Evolutionary conservation across 2,797 vertebrate genomes (phyloP).

Genomic region (Ctenochaetus hawaiiensis): DNA sequence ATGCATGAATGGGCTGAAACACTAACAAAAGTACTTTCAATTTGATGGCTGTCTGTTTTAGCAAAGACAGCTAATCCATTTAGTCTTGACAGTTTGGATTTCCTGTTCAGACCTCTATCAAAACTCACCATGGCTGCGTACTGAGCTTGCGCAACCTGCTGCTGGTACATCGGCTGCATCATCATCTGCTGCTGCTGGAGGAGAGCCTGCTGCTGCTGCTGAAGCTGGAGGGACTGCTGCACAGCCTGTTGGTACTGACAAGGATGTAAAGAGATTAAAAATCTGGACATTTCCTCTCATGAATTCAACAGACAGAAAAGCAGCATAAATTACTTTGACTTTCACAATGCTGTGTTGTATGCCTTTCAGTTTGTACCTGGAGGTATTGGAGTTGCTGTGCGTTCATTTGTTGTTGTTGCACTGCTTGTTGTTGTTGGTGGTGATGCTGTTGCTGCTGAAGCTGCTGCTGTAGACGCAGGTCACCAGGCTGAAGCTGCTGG

Average conservation of each 20-base stretch:
- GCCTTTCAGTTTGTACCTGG: conserved; percentile 83
- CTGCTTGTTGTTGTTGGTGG: conserved; percentile 87
- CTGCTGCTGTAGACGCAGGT: conserved; percentile 93
- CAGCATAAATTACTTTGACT: neutral
- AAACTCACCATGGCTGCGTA: conserved; percentile 92
- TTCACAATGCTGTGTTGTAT: neutral
- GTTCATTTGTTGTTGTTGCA: conserved; percentile 72
- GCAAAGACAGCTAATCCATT: neutral
- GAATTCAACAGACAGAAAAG: neutral
- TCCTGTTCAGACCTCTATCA: neutral
- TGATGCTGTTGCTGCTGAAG: conserved; percentile 85
- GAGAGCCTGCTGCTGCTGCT: conserved; percentile 84
- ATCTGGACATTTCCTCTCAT: neutral
- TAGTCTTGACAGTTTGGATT: neutral
- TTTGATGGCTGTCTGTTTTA: conserved; percentile 9
- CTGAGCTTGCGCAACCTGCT: conserved; percentile 82
- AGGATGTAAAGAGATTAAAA: neutral
- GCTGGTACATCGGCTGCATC: conserved; percentile 89
- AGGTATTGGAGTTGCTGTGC: conserved; percentile 89
- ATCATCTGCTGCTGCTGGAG: conserved; percentile 82
- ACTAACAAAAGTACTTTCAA: conserved; percentile 11
- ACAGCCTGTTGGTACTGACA: conserved; percentile 81
- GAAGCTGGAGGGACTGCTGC: conserved; percentile 82
- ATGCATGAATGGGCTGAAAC: neutral
- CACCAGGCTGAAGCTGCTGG: conserved; percentile 96